Evolutionary conservation across 2,888 invertebrate genomes (phyloP).

Genomic region (Sclerodermus sp.): DNA sequence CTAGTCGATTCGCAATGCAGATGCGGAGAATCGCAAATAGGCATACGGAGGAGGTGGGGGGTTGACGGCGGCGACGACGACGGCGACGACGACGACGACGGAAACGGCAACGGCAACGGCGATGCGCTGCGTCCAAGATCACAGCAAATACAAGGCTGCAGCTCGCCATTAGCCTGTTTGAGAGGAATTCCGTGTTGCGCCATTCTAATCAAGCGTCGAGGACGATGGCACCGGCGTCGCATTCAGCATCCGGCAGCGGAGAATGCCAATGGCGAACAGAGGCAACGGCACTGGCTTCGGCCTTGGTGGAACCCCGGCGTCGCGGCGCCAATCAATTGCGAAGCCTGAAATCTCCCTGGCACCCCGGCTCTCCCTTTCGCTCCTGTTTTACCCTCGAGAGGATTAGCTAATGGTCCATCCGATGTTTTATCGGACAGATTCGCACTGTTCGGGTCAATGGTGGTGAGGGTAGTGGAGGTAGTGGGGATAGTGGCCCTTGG

Average conservation of each 20-base stretch:
- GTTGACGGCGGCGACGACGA: too few relatives aligned
- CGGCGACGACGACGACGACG: slow-evolving; percentile 19
- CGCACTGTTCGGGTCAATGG: too few relatives aligned
- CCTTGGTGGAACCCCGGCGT: slow-evolving; percentile 27
- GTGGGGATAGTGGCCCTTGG: too few relatives aligned
- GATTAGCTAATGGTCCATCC: slow-evolving; percentile 54
- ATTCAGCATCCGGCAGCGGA: too few relatives aligned
- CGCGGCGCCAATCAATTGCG: slow-evolving; percentile 53
- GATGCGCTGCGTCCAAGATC: slow-evolving; percentile 49
- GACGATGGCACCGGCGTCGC: too few relatives aligned
- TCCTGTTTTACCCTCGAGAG: slow-evolving; percentile 32
- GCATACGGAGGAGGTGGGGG: too few relatives aligned
- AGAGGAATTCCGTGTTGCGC: slow-evolving; percentile 57
- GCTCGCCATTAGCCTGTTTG: slow-evolving; percentile 55
- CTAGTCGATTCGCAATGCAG: slow-evolving; percentile 54
- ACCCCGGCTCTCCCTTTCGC: slow-evolving; percentile 22
- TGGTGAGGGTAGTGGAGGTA: too few relatives aligned
- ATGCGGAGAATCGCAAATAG: slow-evolving; percentile 42
- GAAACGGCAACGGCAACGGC: too few relatives aligned
- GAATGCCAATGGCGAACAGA: too few relatives aligned
- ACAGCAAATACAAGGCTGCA: slow-evolving; percentile 53
- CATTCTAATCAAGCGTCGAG: slow-evolving; percentile 54
- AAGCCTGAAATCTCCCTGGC: slow-evolving; percentile 44
- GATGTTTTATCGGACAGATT: slow-evolving; percentile 54
- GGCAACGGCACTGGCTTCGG: too few relatives aligned